These are phyloP conservation scores for Pristiophorus japonicus DNA, from an alignment of 2,113 vertebrate species.

Conservation along the genomic window DNA sequence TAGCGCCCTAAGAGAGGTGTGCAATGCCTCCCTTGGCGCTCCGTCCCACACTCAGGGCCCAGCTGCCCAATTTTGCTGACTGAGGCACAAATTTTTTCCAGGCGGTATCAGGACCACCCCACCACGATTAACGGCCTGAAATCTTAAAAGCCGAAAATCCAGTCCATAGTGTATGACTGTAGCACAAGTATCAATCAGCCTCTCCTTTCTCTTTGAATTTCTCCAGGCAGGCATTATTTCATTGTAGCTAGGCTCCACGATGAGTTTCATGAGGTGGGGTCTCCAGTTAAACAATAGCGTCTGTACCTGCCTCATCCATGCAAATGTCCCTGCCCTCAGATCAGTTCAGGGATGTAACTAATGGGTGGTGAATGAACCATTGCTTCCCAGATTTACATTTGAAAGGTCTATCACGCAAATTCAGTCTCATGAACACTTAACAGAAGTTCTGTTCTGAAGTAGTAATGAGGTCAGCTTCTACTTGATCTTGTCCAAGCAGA, in stretches of 20 bases:
- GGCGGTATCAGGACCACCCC: no score
- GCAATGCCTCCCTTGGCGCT: no score
- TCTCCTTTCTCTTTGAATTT: background rate
- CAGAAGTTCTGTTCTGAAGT: no score
- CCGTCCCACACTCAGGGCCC: no score
- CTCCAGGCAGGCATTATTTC: background rate
- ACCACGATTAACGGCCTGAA: no score
- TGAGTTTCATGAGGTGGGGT: background rate
- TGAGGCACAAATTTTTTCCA: no score
- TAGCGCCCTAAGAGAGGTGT: no score
- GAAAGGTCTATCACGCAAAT: background rate
- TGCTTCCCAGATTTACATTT: background rate
- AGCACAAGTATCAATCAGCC: background rate
- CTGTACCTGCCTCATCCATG: background rate
- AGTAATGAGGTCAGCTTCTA: no score
- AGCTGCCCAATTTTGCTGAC: no score
- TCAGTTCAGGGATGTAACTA: background rate
- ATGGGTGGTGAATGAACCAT: background rate
- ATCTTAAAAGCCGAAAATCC: no score
- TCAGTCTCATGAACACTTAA: no score
- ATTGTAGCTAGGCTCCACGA: background rate
- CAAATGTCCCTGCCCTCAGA: background rate
- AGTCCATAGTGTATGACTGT: background rate
- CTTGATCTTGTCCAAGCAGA: background rate
- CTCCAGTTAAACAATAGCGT: background rate